A percentile compares a stretch with the other conserved stretches of the same genome.
Conservation (phyloP, 2,113 vertebrate species). For the Clupea harengus region DNA sequence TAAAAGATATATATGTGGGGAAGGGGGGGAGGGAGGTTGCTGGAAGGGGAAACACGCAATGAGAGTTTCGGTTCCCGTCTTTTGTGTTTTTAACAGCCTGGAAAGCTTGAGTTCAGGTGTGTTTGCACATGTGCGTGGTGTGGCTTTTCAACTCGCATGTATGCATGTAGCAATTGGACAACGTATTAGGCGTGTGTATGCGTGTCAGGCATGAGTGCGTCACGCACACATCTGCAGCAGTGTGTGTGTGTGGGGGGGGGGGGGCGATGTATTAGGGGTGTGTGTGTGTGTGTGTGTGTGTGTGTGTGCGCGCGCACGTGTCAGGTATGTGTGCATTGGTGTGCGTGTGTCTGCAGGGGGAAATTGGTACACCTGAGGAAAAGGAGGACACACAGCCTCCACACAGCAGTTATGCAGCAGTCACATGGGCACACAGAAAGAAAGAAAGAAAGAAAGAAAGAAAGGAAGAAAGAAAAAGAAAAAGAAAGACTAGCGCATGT, state of each 20-base stretch:
- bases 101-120: conserved; percentile 38
- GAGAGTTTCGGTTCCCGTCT: conserved; percentile 44
- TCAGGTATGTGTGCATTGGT: background rate
- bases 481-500: background rate
- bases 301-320: background rate
- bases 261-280: background rate
- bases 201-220: background rate
- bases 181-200: background rate
- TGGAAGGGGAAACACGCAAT: background rate
- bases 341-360: conserved; percentile 35
- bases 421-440: conserved; percentile 57
- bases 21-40: background rate
- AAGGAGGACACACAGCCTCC: conserved; percentile 47
- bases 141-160: conserved; percentile 12
- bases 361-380: conserved; percentile 51
- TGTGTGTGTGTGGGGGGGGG: no score
- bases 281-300: conserved; percentile 15
- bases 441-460: no score
- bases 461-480: conserved; percentile 22
- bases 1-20: conserved; percentile 62
- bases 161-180: background rate
- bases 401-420: conserved; percentile 64
- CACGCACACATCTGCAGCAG: background rate
- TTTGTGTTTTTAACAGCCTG: conserved; percentile 55
- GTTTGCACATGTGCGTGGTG: background rate